phyloP scores from a whole-genome alignment of 2,888 invertebrate species.

The Diplolepis rosae region DNA sequence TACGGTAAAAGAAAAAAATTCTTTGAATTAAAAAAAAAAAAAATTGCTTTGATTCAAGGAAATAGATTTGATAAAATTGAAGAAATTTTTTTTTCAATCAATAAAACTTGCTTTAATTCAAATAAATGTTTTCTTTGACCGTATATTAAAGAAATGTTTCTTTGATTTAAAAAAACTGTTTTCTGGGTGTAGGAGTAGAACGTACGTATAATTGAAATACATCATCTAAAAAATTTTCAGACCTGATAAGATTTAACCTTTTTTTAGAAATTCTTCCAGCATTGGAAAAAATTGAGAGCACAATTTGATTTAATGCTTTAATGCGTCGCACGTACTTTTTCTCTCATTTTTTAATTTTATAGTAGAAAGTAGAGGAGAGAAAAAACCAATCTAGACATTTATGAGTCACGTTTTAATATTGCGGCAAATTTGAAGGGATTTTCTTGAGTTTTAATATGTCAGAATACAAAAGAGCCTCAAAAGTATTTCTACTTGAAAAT shows the following conservation, averaged over 20 bases:
- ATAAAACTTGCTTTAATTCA: too few species aligned
- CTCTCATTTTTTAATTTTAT: background rate
- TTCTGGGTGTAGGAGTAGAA: too few species aligned
- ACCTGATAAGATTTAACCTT: background rate
- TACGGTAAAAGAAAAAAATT: too few species aligned
- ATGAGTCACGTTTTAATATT: background rate
- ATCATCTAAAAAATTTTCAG: background rate
- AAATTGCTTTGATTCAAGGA: too few species aligned
- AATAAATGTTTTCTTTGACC: too few species aligned
- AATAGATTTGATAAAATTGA: too few species aligned
- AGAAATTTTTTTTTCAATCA: too few species aligned
- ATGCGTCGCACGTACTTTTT: background rate
- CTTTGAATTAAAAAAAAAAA: background rate
- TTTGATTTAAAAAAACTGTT: too few species aligned
- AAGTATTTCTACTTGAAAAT: background rate
- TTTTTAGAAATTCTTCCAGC: background rate
- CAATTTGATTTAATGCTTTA: background rate
- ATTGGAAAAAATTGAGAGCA: background rate
- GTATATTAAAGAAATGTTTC: too few species aligned
- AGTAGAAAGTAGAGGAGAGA: background rate
- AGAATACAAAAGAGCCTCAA: background rate
- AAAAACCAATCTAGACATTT: background rate
- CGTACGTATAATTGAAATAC: background rate
- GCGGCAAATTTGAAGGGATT: background rate
- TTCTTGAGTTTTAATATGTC: slow-evolving; percentile 6